A percentile compares a stretch with the other conserved stretches of the same genome.
phyloP scores from a whole-genome alignment of 2,797 vertebrate genomes.

The Myiotriccus ornatus region DNA sequence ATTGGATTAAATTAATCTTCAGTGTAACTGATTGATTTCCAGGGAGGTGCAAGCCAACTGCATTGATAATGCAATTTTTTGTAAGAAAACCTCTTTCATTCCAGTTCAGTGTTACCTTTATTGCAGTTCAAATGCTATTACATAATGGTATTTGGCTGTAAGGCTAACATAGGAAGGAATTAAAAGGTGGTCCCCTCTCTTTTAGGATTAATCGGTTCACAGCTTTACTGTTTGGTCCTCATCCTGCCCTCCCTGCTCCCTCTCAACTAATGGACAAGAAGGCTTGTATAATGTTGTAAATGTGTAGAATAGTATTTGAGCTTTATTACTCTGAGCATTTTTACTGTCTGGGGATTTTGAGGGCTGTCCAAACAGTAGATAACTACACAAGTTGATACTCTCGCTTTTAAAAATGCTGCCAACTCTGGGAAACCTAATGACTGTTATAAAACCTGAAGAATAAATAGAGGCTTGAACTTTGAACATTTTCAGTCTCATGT shows the following conservation, averaged over 20 bases:
- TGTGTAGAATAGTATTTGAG: not conserved
- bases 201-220: not conserved
- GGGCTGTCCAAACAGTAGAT: not conserved
- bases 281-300: not conserved
- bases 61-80: not conserved
- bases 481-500: not conserved
- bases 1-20: slow-evolving; percentile 8
- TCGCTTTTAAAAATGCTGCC: not conserved
- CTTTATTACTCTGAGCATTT: not conserved
- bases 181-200: not conserved
- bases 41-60: not conserved
- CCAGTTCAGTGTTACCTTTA: not conserved
- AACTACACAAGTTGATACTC: not conserved
- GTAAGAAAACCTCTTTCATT: not conserved
- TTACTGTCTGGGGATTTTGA: not conserved
- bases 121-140: not conserved
- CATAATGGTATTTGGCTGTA: not conserved
- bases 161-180: not conserved
- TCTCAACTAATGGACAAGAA: not conserved
- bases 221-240: not conserved
- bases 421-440: not conserved
- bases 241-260: not conserved
- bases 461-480: not conserved
- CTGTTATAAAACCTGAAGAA: not conserved
- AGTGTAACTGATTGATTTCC: slow-evolving; percentile 7